phyloP scores from a whole-genome alignment of 2,113 vertebrate genomes.

The Anoura caudifer region DNA sequence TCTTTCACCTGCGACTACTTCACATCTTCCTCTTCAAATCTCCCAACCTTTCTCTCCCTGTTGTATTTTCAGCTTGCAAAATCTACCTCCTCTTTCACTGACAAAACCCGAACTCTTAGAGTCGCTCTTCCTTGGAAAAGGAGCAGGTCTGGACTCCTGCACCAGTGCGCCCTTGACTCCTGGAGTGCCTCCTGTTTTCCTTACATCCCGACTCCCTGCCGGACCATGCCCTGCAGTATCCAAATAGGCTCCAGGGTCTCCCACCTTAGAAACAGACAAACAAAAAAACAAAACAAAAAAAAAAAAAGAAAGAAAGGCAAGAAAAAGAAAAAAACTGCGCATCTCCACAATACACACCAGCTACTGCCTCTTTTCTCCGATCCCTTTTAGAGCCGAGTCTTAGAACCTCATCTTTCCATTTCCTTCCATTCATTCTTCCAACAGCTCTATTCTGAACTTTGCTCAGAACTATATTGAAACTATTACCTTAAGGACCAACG shows the following conservation, averaged over 20 bases:
- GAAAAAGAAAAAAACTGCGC: neutral
- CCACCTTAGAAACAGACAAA: neutral
- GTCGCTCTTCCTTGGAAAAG: neutral
- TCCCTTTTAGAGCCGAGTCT: neutral
- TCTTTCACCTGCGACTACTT: neutral
- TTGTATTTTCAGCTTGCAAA: neutral
- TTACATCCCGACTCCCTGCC: neutral
- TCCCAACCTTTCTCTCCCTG: neutral
- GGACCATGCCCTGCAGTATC: neutral
- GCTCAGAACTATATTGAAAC: neutral
- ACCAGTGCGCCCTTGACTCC: accelerated
- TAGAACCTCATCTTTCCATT: neutral
- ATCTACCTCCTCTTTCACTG: neutral
- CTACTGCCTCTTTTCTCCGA: neutral
- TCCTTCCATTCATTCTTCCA: neutral
- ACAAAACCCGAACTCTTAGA: neutral
- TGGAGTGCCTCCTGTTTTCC: neutral
- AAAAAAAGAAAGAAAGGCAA: neutral
- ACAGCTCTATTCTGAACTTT: neutral
- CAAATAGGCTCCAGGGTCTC: neutral
- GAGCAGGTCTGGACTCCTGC: neutral
- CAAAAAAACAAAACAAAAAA: no score
- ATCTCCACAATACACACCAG: neutral
- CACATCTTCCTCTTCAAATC: neutral
- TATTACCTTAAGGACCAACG: neutral